These are phyloP conservation scores for Lasioglossum zephyrum DNA, from an alignment of 2,888 invertebrate species.

Conservation along the genomic window DNA sequence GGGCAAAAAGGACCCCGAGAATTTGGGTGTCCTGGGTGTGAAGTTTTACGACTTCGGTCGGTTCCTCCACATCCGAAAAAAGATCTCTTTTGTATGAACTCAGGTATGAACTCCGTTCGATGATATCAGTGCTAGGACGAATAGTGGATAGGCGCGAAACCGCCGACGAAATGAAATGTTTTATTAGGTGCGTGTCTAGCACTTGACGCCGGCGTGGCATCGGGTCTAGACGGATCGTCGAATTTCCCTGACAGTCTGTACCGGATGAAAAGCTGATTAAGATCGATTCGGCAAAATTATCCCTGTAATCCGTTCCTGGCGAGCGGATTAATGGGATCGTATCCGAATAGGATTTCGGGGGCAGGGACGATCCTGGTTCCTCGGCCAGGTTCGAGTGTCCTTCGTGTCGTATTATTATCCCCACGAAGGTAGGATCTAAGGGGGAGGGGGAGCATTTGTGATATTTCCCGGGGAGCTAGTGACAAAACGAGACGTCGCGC, in stretches of 20 bases:
- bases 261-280: slow-evolving; percentile 71
- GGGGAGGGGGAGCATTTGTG: slow-evolving; percentile 37
- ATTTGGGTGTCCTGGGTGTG: no score
- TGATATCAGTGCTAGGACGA: slow-evolving; percentile 27
- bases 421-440: slow-evolving; percentile 41
- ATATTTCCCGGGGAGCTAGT: slow-evolving; percentile 45
- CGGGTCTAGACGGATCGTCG: slow-evolving; percentile 20
- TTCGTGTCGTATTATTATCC: slow-evolving; percentile 44
- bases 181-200: slow-evolving; percentile 40
- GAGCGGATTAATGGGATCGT: slow-evolving; percentile 66
- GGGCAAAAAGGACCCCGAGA: no score
- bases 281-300: slow-evolving; percentile 70
- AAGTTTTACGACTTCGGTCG: no score
- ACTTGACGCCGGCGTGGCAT: slow-evolving; percentile 4
- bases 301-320: slow-evolving; percentile 64
- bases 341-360: slow-evolving; percentile 64
- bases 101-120: not conserved
- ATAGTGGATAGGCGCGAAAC: not conserved
- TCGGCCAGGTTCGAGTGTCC: slow-evolving; percentile 30
- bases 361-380: slow-evolving; percentile 22
- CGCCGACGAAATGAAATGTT: slow-evolving; percentile 37
- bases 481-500: slow-evolving; percentile 46
- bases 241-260: slow-evolving; percentile 40
- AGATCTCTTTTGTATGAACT: no score
- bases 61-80: no score